Evolutionary conservation across 1,140 invertebrate genomes (phyloP).

Genomic region (Agrypnia vestita): DNA sequence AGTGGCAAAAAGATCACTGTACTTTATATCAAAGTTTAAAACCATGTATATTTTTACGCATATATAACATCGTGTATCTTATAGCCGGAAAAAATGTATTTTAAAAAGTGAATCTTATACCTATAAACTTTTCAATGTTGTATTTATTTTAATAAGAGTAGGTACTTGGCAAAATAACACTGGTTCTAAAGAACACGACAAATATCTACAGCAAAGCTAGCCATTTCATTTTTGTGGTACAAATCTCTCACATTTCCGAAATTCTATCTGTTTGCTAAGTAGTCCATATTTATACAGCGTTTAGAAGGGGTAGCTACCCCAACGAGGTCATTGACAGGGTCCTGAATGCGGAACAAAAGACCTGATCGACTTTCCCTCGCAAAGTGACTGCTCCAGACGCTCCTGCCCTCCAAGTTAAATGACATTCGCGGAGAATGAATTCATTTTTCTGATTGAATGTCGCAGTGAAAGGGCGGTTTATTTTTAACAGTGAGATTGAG

Average conservation of each 20-base stretch:
- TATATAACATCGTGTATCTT: too few species aligned
- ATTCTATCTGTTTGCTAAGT: conserved; percentile 13
- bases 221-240: not conserved
- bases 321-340: conserved; percentile 22
- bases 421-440: conserved; percentile 11
- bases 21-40: too few species aligned
- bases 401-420: not conserved
- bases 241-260: not conserved
- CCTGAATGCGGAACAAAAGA: conserved; percentile 1
- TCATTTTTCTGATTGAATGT: conserved; percentile 27
- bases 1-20: too few species aligned
- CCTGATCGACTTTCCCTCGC: conserved; percentile 4
- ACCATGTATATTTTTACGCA: too few species aligned
- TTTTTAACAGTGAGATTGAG: too few species aligned
- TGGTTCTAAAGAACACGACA: too few species aligned
- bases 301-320: conserved; percentile 27
- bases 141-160: too few species aligned
- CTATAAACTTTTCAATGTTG: too few species aligned
- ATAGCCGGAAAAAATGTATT: too few species aligned
- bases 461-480: not conserved
- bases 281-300: conserved; percentile 21
- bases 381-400: conserved; percentile 17
- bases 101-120: too few species aligned
- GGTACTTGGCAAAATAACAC: too few species aligned
- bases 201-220: not conserved